Evolutionary conservation across 2,113 vertebrate genomes (phyloP), one percentile per base, ranked within the genome.

Genomic region (Hippoglossus stenolepis): DNA sequence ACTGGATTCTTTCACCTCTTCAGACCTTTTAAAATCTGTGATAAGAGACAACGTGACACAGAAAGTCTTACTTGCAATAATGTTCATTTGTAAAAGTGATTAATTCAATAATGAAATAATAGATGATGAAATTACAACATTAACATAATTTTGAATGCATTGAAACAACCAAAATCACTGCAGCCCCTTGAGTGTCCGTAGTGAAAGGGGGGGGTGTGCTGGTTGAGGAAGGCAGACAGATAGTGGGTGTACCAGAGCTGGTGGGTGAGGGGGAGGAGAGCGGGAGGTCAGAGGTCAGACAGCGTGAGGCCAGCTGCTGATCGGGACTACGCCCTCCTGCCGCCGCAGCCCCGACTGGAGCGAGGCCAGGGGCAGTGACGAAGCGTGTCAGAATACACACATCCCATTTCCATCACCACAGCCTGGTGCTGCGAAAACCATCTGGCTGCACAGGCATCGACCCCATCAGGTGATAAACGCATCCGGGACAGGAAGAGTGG

Each of bases 241-340:
- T 20, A 47, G 74, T 70, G 74, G 80, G 77, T 1, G 72, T 74
- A 11, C 5, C 66, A 15, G 64, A 68, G 77, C 64, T 40, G 38
- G 47, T 21, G 75, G 58, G 28, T 20, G 71, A 54, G 40, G 3
- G 49, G 23, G 67, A 24, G 24, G 65, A 24, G 65, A 23, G 28
- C 59, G 59, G 3, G 3, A 60, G 60, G 80, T 0, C 83, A 82
- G 73, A 86, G 89, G 85, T 86, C 76, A 80, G 64, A 26, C 65
- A 60, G 47, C 20, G n/a, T 10, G 75, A 85, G 79, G 64, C 74
- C 88, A 90, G 87, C 90, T 89, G 90, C 76, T 65, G 83, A 75
- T 82, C 51, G 71, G 80, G 64, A 83, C 74, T 7, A 66, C 74
- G 13, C 74, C 85, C 79, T 61, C 53, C 58, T 40, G 64, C 73